These are phyloP conservation scores for Pycnonotus jocosus DNA, from an alignment of 2,113 vertebrate species.

Conservation along the genomic window DNA sequence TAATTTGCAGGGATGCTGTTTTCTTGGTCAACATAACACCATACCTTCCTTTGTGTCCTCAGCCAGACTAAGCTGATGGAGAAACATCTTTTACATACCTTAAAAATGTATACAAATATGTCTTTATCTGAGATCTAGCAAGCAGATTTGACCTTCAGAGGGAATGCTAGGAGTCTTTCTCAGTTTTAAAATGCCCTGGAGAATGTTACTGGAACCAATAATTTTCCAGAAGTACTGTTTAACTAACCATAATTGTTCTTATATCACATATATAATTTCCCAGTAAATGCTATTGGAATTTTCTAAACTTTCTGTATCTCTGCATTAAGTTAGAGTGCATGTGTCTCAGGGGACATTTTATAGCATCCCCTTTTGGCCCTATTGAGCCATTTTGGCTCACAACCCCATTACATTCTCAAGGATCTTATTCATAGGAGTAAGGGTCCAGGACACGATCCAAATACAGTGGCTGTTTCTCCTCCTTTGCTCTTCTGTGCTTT, in stretches of 20 bases:
- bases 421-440: neutral
- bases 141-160: neutral
- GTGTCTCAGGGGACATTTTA: neutral
- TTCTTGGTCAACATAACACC: neutral
- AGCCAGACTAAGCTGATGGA: neutral
- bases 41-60: neutral
- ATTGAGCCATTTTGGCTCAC: neutral
- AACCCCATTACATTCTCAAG: neutral
- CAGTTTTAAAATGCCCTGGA: neutral
- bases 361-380: neutral
- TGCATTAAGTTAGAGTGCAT: neutral
- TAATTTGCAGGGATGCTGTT: neutral
- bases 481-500: neutral
- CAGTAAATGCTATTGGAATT: neutral
- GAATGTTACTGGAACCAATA: neutral
- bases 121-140: neutral
- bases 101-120: neutral
- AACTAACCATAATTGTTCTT: neutral
- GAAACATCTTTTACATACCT: neutral
- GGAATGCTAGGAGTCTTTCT: neutral
- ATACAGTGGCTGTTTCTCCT: neutral
- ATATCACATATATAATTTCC: neutral
- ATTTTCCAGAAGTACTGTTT: constrained; percentile 24
- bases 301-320: neutral
- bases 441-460: neutral